Percentiles rank a stretch among this genome's conserved stretches.
Evolutionary conservation across 2,113 vertebrate genomes (phyloP).

Genomic region (Ciconia stormi): DNA sequence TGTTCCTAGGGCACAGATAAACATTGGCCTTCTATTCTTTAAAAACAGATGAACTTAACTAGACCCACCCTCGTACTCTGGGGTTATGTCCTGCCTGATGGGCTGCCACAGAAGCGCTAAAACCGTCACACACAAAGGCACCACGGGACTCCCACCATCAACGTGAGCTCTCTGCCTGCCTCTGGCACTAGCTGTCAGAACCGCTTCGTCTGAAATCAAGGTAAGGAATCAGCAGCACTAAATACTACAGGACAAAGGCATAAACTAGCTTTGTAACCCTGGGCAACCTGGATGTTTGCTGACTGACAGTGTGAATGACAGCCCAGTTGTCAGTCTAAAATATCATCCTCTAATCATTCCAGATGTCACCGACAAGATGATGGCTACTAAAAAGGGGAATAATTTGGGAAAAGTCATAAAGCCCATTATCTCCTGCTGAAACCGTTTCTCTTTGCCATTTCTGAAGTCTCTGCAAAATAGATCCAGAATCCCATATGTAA

Average conservation of each 20-base stretch:
- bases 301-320: slow-evolving; percentile 58
- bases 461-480: slow-evolving; percentile 38
- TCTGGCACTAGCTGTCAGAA: slow-evolving; percentile 22
- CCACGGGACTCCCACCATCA: slow-evolving; percentile 30
- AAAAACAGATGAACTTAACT: background rate
- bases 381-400: slow-evolving; percentile 63
- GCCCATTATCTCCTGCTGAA: slow-evolving; percentile 61
- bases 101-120: background rate
- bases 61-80: background rate
- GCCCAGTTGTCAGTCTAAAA: slow-evolving; percentile 58
- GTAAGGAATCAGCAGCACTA: slow-evolving; percentile 53
- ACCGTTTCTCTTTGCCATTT: slow-evolving; percentile 40
- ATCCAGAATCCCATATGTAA: background rate
- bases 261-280: slow-evolving; percentile 64
- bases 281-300: slow-evolving; percentile 64
- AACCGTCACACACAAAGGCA: background rate
- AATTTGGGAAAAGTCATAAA: slow-evolving; percentile 61
- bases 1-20: background rate
- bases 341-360: slow-evolving; percentile 44
- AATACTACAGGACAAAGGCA: slow-evolving; percentile 62
- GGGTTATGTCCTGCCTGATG: background rate
- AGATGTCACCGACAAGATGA: slow-evolving; percentile 62
- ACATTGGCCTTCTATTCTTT: background rate
- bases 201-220: slow-evolving; percentile 37
- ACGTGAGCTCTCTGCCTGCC: slow-evolving; percentile 23